Evolutionary conservation across 2,797 vertebrate genomes (phyloP), one percentile per base, ranked within the genome.

Genomic region (Tragelaphus eurycerus): DNA sequence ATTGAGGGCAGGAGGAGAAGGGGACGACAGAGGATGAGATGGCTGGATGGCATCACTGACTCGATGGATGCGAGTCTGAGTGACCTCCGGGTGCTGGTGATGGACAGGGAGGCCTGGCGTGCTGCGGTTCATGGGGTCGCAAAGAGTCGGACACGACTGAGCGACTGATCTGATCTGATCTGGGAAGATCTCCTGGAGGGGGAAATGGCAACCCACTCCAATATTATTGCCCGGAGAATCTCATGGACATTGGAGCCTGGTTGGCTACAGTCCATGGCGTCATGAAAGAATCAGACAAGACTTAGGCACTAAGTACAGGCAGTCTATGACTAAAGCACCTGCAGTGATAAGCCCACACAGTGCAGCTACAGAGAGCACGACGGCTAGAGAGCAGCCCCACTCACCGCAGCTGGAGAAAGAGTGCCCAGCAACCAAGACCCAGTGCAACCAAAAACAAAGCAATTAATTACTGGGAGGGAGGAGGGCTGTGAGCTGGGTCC

Each of bases 251-350:
- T 34, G 17, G 2, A 38, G n/a, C n/a, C n/a, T 21, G n/a, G 2
- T 11, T 0, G n/a, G n/a, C 2, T 71, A 23, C 19, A 71, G 64
- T 21, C 19, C 64, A 38, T 3, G n/a, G 9, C 16, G 64, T 0
- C 4, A 0, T 3, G 1, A 21, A 64, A 67, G n/a, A 71, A 38
- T 71, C n/a, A 21, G 64, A 23, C 64, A 71, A 1, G 34, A 1
- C 64, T 71, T 19, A 6, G 64, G 0, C 8, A 23, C 10, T 71
- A 38, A 19, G 34, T 71, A 11, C 21, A 10, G 5, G 19, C 64
- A 71, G 17, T 21, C n/a, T 71, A 2, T 38, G 64, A 21, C 4
- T 12, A 71, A 64, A 12, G 64, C n/a, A 71, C 9, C n/a, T 12
- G n/a, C 17, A 71, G n/a, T 1, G 9, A 71, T 11, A 38, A 71